phyloP scores from a whole-genome alignment of 1,140 invertebrate genomes.

The Drosophila guanche region DNA sequence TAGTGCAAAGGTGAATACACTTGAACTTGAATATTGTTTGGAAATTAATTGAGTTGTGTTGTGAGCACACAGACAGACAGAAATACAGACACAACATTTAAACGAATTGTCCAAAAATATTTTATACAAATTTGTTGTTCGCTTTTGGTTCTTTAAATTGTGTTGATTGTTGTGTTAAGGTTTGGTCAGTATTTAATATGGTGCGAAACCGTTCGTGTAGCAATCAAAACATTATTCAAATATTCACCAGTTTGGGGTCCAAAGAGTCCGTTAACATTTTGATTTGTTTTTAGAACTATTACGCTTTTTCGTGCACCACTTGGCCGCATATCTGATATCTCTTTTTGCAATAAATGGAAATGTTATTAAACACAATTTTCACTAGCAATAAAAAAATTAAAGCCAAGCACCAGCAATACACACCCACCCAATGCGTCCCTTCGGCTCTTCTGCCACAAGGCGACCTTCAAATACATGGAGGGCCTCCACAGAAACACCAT shows the following conservation, averaged over 20 bases:
- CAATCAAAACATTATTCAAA: constrained; percentile 2
- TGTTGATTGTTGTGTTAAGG: constrained; percentile 20
- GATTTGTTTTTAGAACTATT: background rate
- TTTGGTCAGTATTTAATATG: constrained; percentile 11
- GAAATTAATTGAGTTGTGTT: constrained; percentile 59
- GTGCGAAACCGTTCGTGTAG: background rate
- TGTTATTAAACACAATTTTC: constrained; percentile 3
- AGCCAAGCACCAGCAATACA: constrained; percentile 20
- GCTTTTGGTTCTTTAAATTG: constrained; percentile 26
- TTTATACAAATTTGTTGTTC: background rate
- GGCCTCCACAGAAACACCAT: constrained; percentile 22
- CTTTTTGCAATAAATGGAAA: background rate
- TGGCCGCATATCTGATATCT: too few relatives aligned
- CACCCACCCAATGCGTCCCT: background rate
- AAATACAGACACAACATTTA: constrained; percentile 7
- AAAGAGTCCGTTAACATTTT: too few relatives aligned
- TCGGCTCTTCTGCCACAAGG: constrained; percentile 32
- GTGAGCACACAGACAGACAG: constrained; percentile 11
- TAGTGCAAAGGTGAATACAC: constrained; percentile 70
- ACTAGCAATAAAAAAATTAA: background rate
- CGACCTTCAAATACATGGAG: constrained; percentile 23
- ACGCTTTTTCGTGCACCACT: too few relatives aligned
- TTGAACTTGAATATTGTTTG: constrained; percentile 66
- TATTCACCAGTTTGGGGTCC: too few relatives aligned
- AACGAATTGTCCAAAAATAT: constrained; percentile 34